Base-by-base conservation (phyloP, 2,797 vertebrate species). In the Todus mexicanus region DNA sequence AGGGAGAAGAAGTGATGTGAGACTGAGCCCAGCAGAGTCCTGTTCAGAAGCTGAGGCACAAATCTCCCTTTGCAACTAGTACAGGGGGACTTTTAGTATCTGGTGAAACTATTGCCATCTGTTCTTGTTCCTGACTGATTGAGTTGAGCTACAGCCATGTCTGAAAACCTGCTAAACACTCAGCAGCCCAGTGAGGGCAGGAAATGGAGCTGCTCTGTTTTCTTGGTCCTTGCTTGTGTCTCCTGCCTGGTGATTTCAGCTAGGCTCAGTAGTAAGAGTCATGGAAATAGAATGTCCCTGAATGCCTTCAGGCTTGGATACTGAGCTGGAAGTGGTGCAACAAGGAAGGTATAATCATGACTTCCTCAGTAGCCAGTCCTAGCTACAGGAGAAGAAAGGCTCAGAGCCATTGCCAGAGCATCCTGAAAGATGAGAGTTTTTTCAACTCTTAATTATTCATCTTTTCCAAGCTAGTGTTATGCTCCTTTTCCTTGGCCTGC, bases 321-420 rank as follows among this genome's bases (percentile, higher is more conserved):
- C 43, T 57, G 61, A 77, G 42, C 89, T 94, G 92, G 92, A 94
- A 89, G 79, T 27, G 14, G 40, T 93, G 85, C 60, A 85, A 74
- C n/a, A 72, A 51, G 45, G 76, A 93, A 95, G 75, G 91, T 91
- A 85, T 93, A 93, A 93, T 92, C 84, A 83, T 65, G 82, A 91
- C 70, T 91, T 96, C 79, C 82, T 92, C 85, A 69, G 73, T 63
- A 93, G 73, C 54, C 66, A 73, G 82, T 78, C 70, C 59, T 40
- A 75, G 18, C 38, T 83, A 43, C 26, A 66, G 47, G 21, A 64
- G 88, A 92, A 80, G 65, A 89, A 91, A 90, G 37, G 27, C 26
- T 87, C 47, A 63, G 63, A 84, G 65, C 20, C 2, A 2, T 72
- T 89, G 73, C 91, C 73, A 85, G 54, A 61, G 59, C 5, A 5